Percentiles rank a stretch among this genome's conserved stretches.
Evolutionary conservation across 2,888 invertebrate genomes (phyloP).

Genomic region (Drosophila dives): DNA sequence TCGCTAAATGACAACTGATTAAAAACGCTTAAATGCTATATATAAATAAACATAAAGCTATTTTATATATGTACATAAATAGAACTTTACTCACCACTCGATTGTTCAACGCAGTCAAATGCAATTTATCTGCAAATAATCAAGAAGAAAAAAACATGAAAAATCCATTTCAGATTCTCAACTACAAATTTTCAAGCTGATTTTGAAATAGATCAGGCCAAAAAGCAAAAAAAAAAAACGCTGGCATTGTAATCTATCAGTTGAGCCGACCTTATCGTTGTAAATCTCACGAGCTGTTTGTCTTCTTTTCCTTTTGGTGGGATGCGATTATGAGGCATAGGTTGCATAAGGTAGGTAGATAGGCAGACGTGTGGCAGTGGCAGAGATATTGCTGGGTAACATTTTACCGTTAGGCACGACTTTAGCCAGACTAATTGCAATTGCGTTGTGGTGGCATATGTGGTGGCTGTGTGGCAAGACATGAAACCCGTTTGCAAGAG

Average conservation of each 20-base stretch:
- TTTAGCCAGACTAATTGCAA: slow-evolving; percentile 78
- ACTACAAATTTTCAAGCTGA: slow-evolving; percentile 15
- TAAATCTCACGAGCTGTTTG: slow-evolving; percentile 66
- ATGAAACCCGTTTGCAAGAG: slow-evolving; percentile 58
- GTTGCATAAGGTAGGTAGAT: slow-evolving; percentile 2
- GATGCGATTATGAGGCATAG: slow-evolving; percentile 54
- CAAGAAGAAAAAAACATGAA: slow-evolving; percentile 32
- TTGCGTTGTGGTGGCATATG: slow-evolving; percentile 61
- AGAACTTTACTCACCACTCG: slow-evolving; percentile 47
- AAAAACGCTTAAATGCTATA: neutral
- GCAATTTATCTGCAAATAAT: slow-evolving; percentile 60
- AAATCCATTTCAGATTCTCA: slow-evolving; percentile 38
- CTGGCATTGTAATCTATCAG: slow-evolving; percentile 66
- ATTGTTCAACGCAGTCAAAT: slow-evolving; percentile 38
- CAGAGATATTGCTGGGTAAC: slow-evolving; percentile 34
- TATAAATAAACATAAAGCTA: neutral
- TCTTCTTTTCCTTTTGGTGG: slow-evolving; percentile 52
- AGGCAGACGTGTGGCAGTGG: slow-evolving; percentile 15
- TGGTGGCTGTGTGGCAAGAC: slow-evolving; percentile 44
- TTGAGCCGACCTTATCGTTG: slow-evolving; percentile 71
- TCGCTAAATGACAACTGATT: neutral
- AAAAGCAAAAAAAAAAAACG: slow-evolving; percentile 13
- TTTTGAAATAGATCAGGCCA: neutral
- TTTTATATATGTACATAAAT: neutral
- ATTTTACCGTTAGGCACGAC: slow-evolving; percentile 78